phyloP scores from a whole-genome alignment of 2,797 vertebrate species.

The Eulemur coronatus region DNA sequence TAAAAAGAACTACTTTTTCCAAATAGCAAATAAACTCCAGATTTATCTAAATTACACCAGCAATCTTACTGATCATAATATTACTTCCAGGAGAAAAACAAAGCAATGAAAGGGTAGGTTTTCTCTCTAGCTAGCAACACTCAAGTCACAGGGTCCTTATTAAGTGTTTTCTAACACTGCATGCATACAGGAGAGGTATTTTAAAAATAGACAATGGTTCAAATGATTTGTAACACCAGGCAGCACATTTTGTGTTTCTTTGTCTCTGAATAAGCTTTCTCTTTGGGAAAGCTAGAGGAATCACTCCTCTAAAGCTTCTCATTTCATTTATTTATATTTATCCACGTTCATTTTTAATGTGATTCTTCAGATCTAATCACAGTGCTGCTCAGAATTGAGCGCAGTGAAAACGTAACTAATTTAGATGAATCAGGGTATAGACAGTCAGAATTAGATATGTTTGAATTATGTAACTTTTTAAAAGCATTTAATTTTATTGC shows the following conservation, averaged over 20 bases:
- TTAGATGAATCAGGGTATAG: not conserved
- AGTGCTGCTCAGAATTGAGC: conserved; percentile 4
- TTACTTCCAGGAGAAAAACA: conserved; percentile 60
- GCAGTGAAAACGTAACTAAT: conserved; percentile 48
- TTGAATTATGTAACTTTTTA: conserved; percentile 38
- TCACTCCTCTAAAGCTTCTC: conserved; percentile 1
- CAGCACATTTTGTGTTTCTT: conserved; percentile 10
- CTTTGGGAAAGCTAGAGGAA: not conserved
- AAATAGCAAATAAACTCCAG: conserved; percentile 54
- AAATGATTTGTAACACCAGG: conserved; percentile 32
- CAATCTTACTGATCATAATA: conserved; percentile 70
- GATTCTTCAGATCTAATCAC: conserved; percentile 49
- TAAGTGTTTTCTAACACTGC: conserved; percentile 53
- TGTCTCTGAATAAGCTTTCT: conserved; percentile 41
- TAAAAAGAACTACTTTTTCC: conserved; percentile 43
- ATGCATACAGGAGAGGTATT: conserved; percentile 34
- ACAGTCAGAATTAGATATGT: not conserved
- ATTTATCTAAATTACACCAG: conserved; percentile 54
- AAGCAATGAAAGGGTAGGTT: not conserved
- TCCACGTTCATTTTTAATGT: conserved; percentile 22
- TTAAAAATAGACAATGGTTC: conserved; percentile 57
- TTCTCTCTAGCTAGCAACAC: conserved; percentile 27
- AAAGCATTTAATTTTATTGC: conserved; percentile 41
- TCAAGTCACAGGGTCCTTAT: conserved; percentile 40
- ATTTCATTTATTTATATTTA: conserved; percentile 31